Evolutionary conservation across 2,888 invertebrate genomes (phyloP), one percentile per base, ranked within the genome.

Genomic region (Troides oblongomaculatus): DNA sequence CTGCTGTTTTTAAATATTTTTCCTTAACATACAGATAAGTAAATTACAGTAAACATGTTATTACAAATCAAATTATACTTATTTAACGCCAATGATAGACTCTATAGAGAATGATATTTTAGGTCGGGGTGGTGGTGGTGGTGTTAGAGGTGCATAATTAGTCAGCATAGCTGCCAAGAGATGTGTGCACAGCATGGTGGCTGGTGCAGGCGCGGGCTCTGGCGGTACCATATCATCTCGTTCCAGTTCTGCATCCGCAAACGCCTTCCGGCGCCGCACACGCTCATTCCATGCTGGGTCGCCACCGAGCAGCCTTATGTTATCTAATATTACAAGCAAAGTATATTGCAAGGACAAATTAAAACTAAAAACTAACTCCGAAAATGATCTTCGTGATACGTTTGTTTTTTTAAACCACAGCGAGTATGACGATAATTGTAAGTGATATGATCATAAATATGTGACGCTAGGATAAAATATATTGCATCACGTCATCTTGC

Each of bases 201-300:
- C 78, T 79, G 94, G 88, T 6, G 86, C 77, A 83, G 77, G 84
- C 17, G 86, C 85, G 84, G 76, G 76, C 0, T 76, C 75, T 1
- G 78, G 71, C 1, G 75, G 73, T 21, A 74, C 61, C 10, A 75
- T 68, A 25, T 72, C 73, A 5, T 80, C 93, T 79, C 94, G 94
- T 89, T 95, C 95, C 84, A 95, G 90, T 93, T 95, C 93, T 78
- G 94, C 95, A 93, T 94, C 95, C 80, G 95, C 95, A 91, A 94
- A 95, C 85, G 95, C 92, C 73, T 93, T 88, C 72, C 94, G 93
- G 75, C 92, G 80, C 8, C 86, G 94, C 76, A 93, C 93, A 77
- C 86, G 94, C 84, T 88, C 95, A 85, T 80, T 90, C 94, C 87
- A 94, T 17, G 82, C 82, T 73, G 92, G 81, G 83, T 94, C 82